These are phyloP conservation scores for Etheostoma cragini DNA, from an alignment of 2,113 vertebrate genomes.

Conservation along the genomic window DNA sequence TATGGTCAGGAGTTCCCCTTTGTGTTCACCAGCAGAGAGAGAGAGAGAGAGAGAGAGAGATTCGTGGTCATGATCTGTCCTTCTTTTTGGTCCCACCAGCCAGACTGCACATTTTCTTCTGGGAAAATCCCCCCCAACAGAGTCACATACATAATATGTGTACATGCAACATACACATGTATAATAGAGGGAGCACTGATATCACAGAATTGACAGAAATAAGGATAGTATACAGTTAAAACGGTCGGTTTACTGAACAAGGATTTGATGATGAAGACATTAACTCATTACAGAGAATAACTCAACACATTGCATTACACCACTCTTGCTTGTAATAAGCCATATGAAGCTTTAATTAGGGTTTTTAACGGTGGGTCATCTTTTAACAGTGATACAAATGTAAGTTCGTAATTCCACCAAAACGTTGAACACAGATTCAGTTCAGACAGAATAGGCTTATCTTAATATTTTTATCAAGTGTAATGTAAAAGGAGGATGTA, in stretches of 20 bases:
- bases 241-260: background rate
- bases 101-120: constrained; percentile 37
- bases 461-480: background rate
- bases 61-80: constrained; percentile 53
- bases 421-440: background rate
- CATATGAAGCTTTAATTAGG: background rate
- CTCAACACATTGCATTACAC: background rate
- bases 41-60: too few species aligned
- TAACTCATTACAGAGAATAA: constrained; percentile 8
- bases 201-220: background rate
- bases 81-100: constrained; percentile 33
- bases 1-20: constrained; percentile 73
- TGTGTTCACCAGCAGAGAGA: constrained; percentile 32
- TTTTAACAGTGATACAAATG: background rate
- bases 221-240: background rate
- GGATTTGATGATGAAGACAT: background rate
- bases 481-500: background rate
- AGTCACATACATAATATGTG: constrained; percentile 2
- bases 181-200: background rate
- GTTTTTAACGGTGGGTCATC: background rate
- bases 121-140: constrained; percentile 65
- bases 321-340: background rate
- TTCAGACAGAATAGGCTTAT: background rate
- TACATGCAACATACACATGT: constrained; percentile 10
- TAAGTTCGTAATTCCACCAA: background rate